Conservation (phyloP, 2,797 vertebrate species). For the Melanotaenia pygmaea region DNA sequence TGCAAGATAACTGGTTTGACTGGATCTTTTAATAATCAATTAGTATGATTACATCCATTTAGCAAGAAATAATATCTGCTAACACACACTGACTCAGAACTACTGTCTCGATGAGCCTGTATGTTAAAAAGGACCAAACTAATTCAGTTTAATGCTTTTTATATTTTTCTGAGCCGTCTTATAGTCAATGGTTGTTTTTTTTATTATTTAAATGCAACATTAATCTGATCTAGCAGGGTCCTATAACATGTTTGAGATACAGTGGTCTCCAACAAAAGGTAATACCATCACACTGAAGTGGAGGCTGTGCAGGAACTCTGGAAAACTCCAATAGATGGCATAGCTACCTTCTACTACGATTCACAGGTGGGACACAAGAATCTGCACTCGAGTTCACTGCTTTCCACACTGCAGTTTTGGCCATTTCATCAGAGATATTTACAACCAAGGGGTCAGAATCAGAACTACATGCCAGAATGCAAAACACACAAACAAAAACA, state of each 20-base stretch:
- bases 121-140: background rate
- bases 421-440: constrained; percentile 95
- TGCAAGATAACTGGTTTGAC: background rate
- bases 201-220: background rate
- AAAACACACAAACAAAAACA: constrained; percentile 45
- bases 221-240: constrained; percentile 4
- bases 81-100: background rate
- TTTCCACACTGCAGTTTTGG: constrained; percentile 91
- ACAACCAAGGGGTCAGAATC: constrained; percentile 87
- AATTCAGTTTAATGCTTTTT: background rate
- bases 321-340: constrained; percentile 50
- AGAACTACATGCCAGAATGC: constrained; percentile 86
- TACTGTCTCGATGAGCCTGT: background rate
- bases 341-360: constrained; percentile 89
- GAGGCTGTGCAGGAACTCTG: constrained; percentile 5
- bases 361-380: constrained; percentile 86
- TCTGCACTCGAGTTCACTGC: constrained; percentile 87
- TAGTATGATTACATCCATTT: background rate
- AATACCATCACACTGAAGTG: background rate
- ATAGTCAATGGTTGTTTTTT: background rate
- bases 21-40: background rate
- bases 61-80: background rate
- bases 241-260: background rate
- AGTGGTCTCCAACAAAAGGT: background rate
- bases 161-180: too few relatives aligned